Evolutionary conservation across 2,113 vertebrate genomes (phyloP).

Genomic region (Tylochromis polylepis): DNA sequence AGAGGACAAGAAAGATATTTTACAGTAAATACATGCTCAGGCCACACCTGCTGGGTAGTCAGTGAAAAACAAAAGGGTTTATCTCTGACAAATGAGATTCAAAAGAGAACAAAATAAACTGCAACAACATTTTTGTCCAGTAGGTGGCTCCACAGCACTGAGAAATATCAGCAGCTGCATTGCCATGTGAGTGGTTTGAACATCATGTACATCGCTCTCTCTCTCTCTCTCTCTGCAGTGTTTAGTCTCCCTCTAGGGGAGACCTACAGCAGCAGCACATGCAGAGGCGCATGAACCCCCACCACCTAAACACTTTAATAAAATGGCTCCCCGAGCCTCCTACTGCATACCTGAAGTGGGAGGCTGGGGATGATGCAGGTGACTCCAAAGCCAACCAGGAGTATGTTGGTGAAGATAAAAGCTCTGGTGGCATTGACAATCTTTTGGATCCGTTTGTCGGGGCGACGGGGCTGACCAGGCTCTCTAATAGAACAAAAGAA

Average conservation of each 20-base stretch:
- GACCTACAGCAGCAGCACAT: background rate
- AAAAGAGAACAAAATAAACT: background rate
- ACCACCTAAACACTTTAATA: background rate
- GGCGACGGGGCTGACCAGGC: conserved; percentile 79
- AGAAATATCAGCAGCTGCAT: conserved; percentile 62
- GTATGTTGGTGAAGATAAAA: conserved; percentile 92
- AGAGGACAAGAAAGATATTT: background rate
- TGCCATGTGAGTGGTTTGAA: conserved; percentile 24
- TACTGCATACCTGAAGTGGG: conserved; percentile 79
- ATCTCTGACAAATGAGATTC: conserved; percentile 2
- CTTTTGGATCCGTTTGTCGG: conserved; percentile 89
- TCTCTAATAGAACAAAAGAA: conserved; percentile 63
- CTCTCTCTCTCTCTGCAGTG: conserved; percentile 18
- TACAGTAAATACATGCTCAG: background rate
- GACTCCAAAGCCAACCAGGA: conserved; percentile 89
- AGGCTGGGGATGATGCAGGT: conserved; percentile 87
- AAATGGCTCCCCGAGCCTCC: background rate
- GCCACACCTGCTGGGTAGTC: background rate
- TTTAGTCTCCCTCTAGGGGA: background rate
- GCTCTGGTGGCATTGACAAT: conserved; percentile 88
- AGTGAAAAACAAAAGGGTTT: background rate
- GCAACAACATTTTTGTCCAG: conserved; percentile 27
- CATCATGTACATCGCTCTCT: background rate
- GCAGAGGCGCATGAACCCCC: background rate
- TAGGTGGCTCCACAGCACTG: conserved; percentile 33